phyloP scores from a whole-genome alignment of 2,113 vertebrate species.

The Dascyllus trimaculatus region DNA sequence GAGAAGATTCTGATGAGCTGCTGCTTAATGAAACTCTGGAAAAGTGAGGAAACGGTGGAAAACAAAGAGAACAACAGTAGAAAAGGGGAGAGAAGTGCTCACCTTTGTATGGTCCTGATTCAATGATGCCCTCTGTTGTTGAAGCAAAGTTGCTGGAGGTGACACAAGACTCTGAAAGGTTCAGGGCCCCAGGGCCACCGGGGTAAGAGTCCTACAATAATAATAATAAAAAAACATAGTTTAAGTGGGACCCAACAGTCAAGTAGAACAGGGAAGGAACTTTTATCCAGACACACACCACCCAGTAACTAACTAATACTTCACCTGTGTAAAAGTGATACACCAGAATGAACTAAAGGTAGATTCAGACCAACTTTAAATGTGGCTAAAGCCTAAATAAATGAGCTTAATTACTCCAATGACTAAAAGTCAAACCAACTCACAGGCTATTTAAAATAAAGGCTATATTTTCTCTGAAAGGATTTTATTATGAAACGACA shows the following conservation, averaged over 20 bases:
- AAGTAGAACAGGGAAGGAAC: neutral
- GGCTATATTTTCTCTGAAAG: too few relatives aligned
- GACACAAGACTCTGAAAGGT: slow-evolving; percentile 89
- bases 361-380: too few relatives aligned
- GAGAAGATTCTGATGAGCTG: neutral
- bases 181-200: slow-evolving; percentile 84
- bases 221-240: slow-evolving; percentile 42
- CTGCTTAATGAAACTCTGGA: neutral
- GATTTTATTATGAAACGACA: too few relatives aligned
- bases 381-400: too few relatives aligned
- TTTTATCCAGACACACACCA: neutral
- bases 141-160: slow-evolving; percentile 86
- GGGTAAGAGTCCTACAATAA: slow-evolving; percentile 87
- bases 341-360: too few relatives aligned
- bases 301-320: neutral
- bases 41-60: neutral
- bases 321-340: too few relatives aligned
- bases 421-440: too few relatives aligned
- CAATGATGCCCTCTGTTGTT: slow-evolving; percentile 89
- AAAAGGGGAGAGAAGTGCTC: slow-evolving; percentile 12
- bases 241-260: neutral
- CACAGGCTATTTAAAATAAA: too few relatives aligned
- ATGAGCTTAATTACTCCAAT: too few relatives aligned
- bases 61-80: neutral
- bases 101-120: slow-evolving; percentile 90